Evolutionary conservation across 2,888 invertebrate species (phyloP), one percentile per base, ranked within the genome.

Genomic region (Phlogophora meticulosa): DNA sequence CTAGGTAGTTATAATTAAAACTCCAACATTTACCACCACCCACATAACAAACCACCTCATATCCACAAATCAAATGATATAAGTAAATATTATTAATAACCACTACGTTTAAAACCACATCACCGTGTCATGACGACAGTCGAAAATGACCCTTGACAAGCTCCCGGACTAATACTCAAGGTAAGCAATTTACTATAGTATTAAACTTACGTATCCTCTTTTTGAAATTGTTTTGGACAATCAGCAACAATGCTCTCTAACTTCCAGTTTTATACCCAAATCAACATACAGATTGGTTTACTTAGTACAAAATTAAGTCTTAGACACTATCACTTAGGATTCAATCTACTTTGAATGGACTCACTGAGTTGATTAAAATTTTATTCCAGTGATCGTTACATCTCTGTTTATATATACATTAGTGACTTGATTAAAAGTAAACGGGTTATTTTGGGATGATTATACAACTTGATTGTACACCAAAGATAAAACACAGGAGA

Each of bases 241-340:
- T 64, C 24, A 64, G 34, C 63, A 60, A 61, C 63, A 68, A 57
- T 68, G 32, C n/a, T 9, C 40, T 36, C 28, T 34, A 51, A 68
- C 63, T 72, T 68, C 57, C 32, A 72, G 38, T 75, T 43, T 40
- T 46, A 72, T 46, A 62, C 45, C 17, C 15, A 55, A 72, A 76
- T 76, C 61, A 71, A 61, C 77, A 75, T 65, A 53, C 9, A 74
- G 48, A 76, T 76, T 45, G 64, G 52, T 70, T 76, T 51, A 55
- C 49, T 76, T 43, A 38, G 36, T 55, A 34, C 38, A 55, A 32
- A 65, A 65, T 76, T 55, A 46, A 53, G 72, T 51, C 48, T 61
- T n/a, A 58, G 60, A 57, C 48, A 49, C 53, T 57, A 74, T 71
- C 52, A 45, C 38, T 76, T 60, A 75, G n/a, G 9, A 53, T 60